Evolutionary conservation across 2,797 vertebrate genomes (phyloP), one percentile per base, ranked within the genome.

Genomic region (Octomys mimax): DNA sequence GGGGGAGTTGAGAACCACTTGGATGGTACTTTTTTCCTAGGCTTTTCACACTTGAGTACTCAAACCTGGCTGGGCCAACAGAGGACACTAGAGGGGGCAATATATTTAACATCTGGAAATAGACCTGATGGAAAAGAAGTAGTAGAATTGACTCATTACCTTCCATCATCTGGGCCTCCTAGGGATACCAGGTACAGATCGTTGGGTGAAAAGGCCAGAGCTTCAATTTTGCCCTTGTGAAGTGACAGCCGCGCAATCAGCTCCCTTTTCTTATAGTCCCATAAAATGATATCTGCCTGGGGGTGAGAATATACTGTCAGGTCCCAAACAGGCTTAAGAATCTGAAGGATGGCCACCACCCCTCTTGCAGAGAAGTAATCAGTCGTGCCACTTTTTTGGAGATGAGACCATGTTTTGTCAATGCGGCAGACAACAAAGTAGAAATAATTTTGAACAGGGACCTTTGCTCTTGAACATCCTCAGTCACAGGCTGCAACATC

Each of bases 101-200:
- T 10, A 19, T 46, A 31, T 9, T 59, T 49, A 33, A 81, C 36
- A 19, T 61, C 26, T 85, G 49, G 64, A 89, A 89, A 84, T 18
- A 59, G 0, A 33, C 13, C 42, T 57, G 10, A 42, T 31, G 39
- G 36, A 42, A 93, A 83, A 52, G 1, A 62, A 86, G 13, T 62
- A 28, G 57, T 49, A 46, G 28, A 16, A 26, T 42, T 79, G 61
- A 57, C 31, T 82, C 19, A 0, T 97, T 98, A 99, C 99, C 99
- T 99, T 98, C 98, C 98, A 1, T 99, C 99, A 5, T 99, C 99
- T 89, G 98, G 99, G 78, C 99, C 99, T 39, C 99, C 99, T 11
- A 99, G 98, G 0, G 99, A 99, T 84, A 99, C 98, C 59, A 99
- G 98, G 97, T 99, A 99, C 94, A 99, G 98, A 80, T 99, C 99